phyloP scores from a whole-genome alignment of 2,113 vertebrate genomes.

The Epinephelus cyanopodus region DNA sequence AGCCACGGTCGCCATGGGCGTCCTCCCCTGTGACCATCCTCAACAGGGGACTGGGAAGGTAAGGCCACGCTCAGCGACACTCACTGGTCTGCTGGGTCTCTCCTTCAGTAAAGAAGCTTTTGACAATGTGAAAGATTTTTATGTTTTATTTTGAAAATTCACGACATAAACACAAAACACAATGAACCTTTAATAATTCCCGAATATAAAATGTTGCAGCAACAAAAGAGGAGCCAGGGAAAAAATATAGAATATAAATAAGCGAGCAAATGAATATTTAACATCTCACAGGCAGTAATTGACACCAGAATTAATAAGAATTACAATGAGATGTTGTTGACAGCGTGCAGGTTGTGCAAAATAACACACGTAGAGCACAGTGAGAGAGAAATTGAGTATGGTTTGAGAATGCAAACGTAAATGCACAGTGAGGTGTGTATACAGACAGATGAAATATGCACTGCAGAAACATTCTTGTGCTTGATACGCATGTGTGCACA shows the following conservation, averaged over 20 bases:
- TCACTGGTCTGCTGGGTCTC: conserved; percentile 28
- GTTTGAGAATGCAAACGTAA: background rate
- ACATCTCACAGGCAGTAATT: conserved; percentile 14
- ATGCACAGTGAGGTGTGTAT: background rate
- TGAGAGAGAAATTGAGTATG: conserved; percentile 1
- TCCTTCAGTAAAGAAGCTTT: background rate
- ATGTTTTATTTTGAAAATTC: background rate
- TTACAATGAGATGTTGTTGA: conserved; percentile 24
- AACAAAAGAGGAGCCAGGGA: background rate
- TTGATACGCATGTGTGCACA: background rate
- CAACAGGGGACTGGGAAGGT: conserved; percentile 62
- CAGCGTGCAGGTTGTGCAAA: conserved; percentile 3
- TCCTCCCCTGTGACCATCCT: conserved; percentile 70
- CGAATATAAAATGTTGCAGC: background rate
- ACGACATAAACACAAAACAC: background rate
- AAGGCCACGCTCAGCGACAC: conserved; percentile 60
- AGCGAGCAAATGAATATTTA: conserved; percentile 16
- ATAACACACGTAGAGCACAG: background rate
- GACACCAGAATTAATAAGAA: conserved; percentile 24
- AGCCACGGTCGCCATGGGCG: conserved; percentile 70
- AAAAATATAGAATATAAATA: conserved; percentile 8
- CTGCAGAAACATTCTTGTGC: background rate
- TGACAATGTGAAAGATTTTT: background rate
- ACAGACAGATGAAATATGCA: background rate
- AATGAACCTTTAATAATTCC: background rate